Evolutionary conservation across 1,140 invertebrate genomes (phyloP), one percentile per base, ranked within the genome.

Genomic region (Scaptomyza graminum): DNA sequence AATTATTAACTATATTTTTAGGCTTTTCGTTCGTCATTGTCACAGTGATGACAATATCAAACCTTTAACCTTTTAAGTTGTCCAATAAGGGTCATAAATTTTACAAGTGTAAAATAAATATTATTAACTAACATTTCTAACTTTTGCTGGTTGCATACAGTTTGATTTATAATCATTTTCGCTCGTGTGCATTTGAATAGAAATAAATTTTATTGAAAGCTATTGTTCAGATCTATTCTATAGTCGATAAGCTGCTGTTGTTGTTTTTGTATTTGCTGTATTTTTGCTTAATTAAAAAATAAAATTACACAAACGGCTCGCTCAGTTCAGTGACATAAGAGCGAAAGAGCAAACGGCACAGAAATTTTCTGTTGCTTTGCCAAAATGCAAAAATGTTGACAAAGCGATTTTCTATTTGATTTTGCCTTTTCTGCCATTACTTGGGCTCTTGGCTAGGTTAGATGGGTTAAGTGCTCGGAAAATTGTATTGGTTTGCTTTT

Each of bases 271-370:
- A 78, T 63, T 65, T 79, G 61, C 22, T 57, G n/a, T 43, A 46
- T 62, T 54, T 76, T 54, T 69, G 64, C 51, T 44, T 74, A 81
- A 81, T 76, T 81, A 69, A 80, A 76, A 81, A 74, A 65, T 66
- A 74, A 73, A 62, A 76, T 76, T 81, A 68, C 57, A 65, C 51
- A 69, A 76, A 66, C 69, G 31, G 7, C 8, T 34, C 31, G 39
- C n/a, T 9, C 12, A 9, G 37, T n/a, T 9, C 12, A 9, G 37
- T n/a, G 12, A 41, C 12, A 12, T n/a, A 5, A 46, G 13, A 31
- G 28, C 28, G 6, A 28, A 6, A 28, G n/a, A 37, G 15, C 8
- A 52, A 9, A 18, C 18, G 44, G 41, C 11, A 44, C 12, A 50
- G 22, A 62, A 61, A 22, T 56, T 44, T 22, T 60, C 62, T 64